Percentiles rank a stretch among this genome's conserved stretches.
phyloP scores from a whole-genome alignment of 2,797 vertebrate species.

The Syngnathus rostellatus region DNA sequence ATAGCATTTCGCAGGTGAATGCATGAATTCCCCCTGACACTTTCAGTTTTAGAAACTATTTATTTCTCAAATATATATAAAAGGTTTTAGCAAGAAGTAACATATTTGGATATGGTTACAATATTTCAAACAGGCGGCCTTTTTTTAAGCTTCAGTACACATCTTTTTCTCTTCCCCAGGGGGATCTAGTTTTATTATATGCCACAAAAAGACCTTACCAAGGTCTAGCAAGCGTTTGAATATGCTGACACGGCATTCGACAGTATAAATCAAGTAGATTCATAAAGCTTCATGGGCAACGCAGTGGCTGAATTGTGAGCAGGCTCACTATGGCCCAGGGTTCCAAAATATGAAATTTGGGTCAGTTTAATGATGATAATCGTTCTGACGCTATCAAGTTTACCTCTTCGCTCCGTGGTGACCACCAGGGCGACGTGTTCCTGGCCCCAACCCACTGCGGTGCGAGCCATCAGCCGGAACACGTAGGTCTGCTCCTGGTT shows the following conservation, averaged over 20 bases:
- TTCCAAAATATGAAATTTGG: not conserved
- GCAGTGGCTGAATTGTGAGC: not conserved
- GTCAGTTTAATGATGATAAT: no score
- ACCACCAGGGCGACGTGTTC: slow-evolving; percentile 85
- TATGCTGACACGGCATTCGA: not conserved
- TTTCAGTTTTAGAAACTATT: not conserved
- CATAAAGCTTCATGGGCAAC: not conserved
- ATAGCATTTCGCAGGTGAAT: not conserved
- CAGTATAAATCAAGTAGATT: slow-evolving; percentile 1
- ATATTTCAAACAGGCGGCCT: not conserved
- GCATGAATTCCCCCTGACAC: not conserved
- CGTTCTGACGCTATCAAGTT: slow-evolving; percentile 9
- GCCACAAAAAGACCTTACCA: not conserved
- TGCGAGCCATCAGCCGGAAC: slow-evolving; percentile 84
- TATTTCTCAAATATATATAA: not conserved
- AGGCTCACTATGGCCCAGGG: not conserved
- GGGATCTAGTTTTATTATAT: not conserved
- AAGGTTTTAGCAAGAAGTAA: not conserved
- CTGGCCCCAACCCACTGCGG: slow-evolving; percentile 86
- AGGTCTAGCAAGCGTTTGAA: not conserved
- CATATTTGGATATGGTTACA: not conserved
- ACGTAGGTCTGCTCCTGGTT: slow-evolving; percentile 79
- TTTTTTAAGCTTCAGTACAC: not conserved
- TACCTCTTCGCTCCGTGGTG: slow-evolving; percentile 91
- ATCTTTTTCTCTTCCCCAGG: not conserved